A percentile compares a stretch with the other conserved stretches of the same genome.
phyloP scores from a whole-genome alignment of 1,140 invertebrate species.

The Choristoneura fumiferana region DNA sequence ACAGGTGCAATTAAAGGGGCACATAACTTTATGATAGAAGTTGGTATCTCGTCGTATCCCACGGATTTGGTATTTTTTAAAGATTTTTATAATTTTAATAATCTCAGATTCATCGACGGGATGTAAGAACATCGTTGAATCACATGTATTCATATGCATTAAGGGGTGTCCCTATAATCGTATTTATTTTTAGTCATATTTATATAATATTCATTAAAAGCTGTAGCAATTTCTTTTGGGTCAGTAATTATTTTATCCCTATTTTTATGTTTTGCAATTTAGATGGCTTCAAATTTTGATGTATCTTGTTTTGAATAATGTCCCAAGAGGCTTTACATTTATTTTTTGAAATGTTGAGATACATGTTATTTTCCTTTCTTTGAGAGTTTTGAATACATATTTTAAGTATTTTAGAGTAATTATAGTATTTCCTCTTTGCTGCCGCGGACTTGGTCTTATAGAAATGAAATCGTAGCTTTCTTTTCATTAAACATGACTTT shows the following conservation, averaged over 20 bases:
- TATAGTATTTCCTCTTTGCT: constrained; percentile 2
- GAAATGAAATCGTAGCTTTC: constrained; percentile 14
- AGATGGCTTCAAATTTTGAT: background rate
- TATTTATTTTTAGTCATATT: background rate
- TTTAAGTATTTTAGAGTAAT: constrained; percentile 26
- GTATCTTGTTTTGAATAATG: background rate
- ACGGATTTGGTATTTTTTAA: background rate
- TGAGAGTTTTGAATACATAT: background rate
- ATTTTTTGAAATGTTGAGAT: background rate
- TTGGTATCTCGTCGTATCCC: background rate
- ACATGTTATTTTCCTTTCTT: background rate
- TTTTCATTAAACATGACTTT: background rate
- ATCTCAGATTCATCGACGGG: background rate
- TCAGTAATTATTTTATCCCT: background rate
- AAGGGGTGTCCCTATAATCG: too few species aligned
- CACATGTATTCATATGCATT: background rate
- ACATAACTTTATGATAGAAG: background rate
- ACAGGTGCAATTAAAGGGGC: background rate
- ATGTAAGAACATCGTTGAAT: background rate
- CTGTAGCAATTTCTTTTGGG: background rate
- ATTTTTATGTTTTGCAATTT: background rate
- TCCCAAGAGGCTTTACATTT: constrained; percentile 3
- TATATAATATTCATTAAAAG: constrained; percentile 4
- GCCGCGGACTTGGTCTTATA: background rate
- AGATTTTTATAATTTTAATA: background rate